These are phyloP conservation scores for Lasioglossum morio DNA, from an alignment of 2,888 invertebrate genomes.

Conservation along the genomic window DNA sequence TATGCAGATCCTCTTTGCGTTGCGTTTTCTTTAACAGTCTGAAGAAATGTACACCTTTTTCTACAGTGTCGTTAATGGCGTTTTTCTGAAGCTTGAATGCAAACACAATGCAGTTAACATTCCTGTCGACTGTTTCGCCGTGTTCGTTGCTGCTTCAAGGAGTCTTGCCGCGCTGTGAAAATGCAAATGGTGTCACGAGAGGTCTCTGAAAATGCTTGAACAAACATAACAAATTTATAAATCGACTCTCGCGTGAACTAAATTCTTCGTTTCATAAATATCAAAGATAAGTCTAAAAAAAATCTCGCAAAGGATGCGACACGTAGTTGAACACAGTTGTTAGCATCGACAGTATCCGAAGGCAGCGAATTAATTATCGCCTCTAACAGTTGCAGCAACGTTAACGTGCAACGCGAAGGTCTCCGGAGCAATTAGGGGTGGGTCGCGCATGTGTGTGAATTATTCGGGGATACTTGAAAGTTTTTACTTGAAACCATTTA, in stretches of 20 bases:
- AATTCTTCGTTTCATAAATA: background rate
- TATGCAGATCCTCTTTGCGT: background rate
- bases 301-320: background rate
- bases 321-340: background rate
- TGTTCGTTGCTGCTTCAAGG: background rate
- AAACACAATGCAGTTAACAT: background rate
- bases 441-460: background rate
- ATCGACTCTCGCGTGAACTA: background rate
- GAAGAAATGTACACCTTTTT: background rate
- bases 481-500: background rate
- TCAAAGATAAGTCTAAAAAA: background rate
- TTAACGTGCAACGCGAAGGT: background rate
- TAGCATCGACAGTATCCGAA: background rate
- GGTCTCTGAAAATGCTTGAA: background rate
- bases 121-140: background rate
- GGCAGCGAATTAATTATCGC: background rate
- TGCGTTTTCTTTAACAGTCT: background rate
- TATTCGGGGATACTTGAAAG: background rate
- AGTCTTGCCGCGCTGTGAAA: background rate
- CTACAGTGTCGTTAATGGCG: background rate
- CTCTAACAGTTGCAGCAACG: background rate
- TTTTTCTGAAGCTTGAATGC: background rate
- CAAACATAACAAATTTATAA: background rate
- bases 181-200: background rate
- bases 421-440: background rate